Evolutionary conservation across 2,797 vertebrate genomes (phyloP).

Genomic region (Brachyrhaphis roseni): DNA sequence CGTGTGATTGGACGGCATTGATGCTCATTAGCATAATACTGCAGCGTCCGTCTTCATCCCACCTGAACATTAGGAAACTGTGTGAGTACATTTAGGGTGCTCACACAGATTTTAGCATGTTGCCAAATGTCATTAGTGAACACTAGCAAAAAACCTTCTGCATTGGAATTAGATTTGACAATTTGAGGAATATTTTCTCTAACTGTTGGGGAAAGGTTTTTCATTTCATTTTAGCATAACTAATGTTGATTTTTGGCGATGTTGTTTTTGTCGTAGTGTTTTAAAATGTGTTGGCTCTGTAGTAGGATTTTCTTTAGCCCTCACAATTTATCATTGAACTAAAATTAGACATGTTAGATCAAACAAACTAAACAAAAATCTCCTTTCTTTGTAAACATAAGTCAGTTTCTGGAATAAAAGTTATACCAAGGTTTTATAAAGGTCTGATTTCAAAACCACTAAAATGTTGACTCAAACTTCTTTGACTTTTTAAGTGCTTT

Average conservation of each 20-base stretch:
- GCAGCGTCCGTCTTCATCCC: constrained; percentile 43
- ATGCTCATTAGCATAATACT: constrained; percentile 69
- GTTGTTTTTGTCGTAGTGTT: not conserved
- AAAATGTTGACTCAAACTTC: not conserved
- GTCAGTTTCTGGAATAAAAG: not conserved
- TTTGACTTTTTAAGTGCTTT: not conserved
- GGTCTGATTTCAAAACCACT: not conserved
- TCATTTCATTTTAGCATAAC: constrained; percentile 20
- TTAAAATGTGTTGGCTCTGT: not conserved
- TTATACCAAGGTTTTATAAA: not conserved
- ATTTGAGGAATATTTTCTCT: constrained; percentile 6
- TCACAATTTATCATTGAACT: not conserved
- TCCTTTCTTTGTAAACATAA: not conserved
- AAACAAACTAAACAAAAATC: not conserved
- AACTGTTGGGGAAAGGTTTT: constrained; percentile 17
- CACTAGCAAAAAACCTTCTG: constrained; percentile 30
- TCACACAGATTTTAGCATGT: constrained; percentile 34
- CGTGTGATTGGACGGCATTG: constrained; percentile 70
- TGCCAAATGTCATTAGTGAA: constrained; percentile 54
- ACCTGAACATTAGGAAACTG: constrained; percentile 50
- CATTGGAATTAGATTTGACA: constrained; percentile 39
- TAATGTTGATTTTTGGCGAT: constrained; percentile 17
- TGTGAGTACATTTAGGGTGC: constrained; percentile 5
- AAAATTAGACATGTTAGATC: not conserved
- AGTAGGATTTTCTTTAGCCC: not conserved